Conservation (phyloP, 2,113 vertebrate genomes). For the Tapirus terrestris region DNA sequence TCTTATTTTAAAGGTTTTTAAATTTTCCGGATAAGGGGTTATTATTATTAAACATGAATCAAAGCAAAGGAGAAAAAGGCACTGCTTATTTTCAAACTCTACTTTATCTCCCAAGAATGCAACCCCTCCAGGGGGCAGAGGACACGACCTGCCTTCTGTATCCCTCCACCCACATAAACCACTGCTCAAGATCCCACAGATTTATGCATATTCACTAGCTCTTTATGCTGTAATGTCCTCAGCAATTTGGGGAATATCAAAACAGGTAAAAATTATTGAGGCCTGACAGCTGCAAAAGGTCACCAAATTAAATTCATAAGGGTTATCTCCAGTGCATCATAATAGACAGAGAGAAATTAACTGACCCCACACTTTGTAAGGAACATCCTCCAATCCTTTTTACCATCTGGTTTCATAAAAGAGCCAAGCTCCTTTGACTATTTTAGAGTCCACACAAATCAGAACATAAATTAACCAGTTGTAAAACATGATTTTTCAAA, state of each 20-base stretch:
- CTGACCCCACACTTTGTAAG: not conserved
- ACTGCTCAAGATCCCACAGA: not conserved
- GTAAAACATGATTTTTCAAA: not conserved
- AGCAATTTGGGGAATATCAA: constrained; percentile 69
- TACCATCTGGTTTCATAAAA: constrained; percentile 44
- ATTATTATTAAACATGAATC: not conserved
- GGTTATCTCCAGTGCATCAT: constrained; percentile 41
- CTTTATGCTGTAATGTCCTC: constrained; percentile 43
- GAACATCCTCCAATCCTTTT: not conserved
- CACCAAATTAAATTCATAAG: constrained; percentile 74
- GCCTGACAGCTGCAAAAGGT: constrained; percentile 85
- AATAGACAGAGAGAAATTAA: not conserved
- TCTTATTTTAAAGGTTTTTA: not conserved
- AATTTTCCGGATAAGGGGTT: not conserved
- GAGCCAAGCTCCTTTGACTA: not conserved
- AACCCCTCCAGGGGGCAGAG: fast-evolving
- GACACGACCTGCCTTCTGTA: fast-evolving
- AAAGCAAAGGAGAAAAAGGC: not conserved
- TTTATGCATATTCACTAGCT: not conserved
- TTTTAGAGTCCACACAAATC: not conserved
- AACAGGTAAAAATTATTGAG: constrained; percentile 74
- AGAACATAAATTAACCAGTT: constrained; percentile 19
- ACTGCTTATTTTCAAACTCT: not conserved
- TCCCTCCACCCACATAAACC: not conserved
- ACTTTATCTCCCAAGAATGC: not conserved